Conservation (phyloP, 2,797 vertebrate species). For the Diplodus puntazzo region DNA sequence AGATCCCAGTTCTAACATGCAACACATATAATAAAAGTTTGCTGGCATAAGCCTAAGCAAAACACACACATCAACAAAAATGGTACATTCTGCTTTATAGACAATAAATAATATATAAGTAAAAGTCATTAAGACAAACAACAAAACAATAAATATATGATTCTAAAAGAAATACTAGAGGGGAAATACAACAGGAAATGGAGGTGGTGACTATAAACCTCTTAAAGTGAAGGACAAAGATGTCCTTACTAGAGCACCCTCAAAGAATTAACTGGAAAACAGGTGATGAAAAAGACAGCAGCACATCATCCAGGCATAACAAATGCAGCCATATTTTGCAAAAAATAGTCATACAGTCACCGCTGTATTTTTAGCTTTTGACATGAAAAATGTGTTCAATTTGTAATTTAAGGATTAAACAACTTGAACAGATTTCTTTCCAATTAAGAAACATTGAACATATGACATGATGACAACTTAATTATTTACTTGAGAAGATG, state of each 20-base stretch:
- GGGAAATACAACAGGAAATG: conserved; percentile 19
- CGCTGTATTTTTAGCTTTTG: neutral
- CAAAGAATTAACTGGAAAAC: neutral
- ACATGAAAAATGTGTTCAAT: neutral
- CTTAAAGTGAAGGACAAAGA: neutral
- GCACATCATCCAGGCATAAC: neutral
- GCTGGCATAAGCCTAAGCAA: neutral
- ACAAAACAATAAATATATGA: conserved; percentile 10
- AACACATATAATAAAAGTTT: conserved; percentile 14
- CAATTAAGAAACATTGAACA: too few species aligned
- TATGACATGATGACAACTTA: neutral
- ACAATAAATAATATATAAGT: conserved; percentile 24
- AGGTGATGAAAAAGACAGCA: neutral
- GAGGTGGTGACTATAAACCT: conserved; percentile 3
- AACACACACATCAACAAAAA: conserved; percentile 22
- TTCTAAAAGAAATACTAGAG: conserved; percentile 21
- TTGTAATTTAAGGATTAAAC: neutral
- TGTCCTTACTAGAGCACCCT: neutral
- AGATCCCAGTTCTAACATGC: conserved; percentile 10
- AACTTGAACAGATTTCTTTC: neutral
- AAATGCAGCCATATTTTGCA: neutral
- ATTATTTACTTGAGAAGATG: neutral
- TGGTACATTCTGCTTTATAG: conserved; percentile 12
- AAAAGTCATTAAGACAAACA: conserved; percentile 31
- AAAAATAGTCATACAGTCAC: neutral